Evolutionary conservation across 1,140 invertebrate genomes (phyloP), one percentile per base, ranked within the genome.

Genomic region (Platyura marginata): DNA sequence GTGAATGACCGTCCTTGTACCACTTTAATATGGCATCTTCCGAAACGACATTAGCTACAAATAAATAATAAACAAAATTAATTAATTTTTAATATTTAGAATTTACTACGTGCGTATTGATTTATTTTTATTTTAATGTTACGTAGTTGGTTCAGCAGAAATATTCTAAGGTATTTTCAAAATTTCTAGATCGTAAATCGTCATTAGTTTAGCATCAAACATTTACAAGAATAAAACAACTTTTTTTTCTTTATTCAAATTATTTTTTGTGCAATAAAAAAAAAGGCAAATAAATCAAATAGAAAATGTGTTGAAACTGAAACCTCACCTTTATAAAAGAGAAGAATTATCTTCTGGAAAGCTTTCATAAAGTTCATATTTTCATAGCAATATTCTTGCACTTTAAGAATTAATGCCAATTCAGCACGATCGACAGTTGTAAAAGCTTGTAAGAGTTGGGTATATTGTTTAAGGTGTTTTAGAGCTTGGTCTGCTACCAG

Each of bases 331-430:
- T 92, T 93, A 68, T 97, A 97, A 66, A 95, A 81, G 51, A 95
- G 76, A 61, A 95, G 73, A 54, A 95, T 80, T 54, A 97, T 93
- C 67, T 95, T 95, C 56, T 91, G 88, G 75, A 96, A 97, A 60
- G 88, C 86, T 64, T 93, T 92, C 84, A 96, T 91, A 63, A 97
- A 95, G 63, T 86, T 91, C 88, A 95, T 95, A 68, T 97, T 95
- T 56, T 93, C 90, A 63, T 95, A 96, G 66, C 92, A 97, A 66
- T 85, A 97, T 57, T 95, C 91, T 65, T 96, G 92, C 50, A 95
- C 80, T 62, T 88, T 89, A 40, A 89, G 69, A 52, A 95, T 72
- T 39, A 96, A 71, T 37, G 79, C 77, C 51, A 93, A 70, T 66
- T 95, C 87, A 40, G 89, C 80, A 53, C 79, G 82, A 49, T 79